phyloP scores from a whole-genome alignment of 2,888 invertebrate species.

The Caenorhabditis zanzibari region DNA sequence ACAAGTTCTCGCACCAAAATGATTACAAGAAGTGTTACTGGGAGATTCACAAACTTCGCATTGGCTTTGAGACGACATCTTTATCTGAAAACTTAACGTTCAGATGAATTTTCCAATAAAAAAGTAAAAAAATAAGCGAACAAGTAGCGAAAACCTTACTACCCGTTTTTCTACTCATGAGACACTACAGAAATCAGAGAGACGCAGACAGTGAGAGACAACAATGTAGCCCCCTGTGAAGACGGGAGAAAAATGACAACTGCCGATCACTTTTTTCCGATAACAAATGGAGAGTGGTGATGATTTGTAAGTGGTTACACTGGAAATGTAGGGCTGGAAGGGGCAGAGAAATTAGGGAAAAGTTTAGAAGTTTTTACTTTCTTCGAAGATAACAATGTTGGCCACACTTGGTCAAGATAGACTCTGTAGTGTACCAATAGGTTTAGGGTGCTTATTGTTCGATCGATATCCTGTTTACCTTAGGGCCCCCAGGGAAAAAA shows the following conservation, averaged over 20 bases:
- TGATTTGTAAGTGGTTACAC: too few relatives aligned
- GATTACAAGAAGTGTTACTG: conserved; percentile 43
- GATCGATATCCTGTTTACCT: too few relatives aligned
- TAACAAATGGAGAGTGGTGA: too few relatives aligned
- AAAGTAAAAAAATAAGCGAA: conserved; percentile 1
- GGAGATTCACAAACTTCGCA: conserved; percentile 52
- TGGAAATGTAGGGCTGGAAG: too few relatives aligned
- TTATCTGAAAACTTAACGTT: neutral
- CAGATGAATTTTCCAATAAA: neutral
- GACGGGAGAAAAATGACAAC: neutral
- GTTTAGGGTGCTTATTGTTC: too few relatives aligned
- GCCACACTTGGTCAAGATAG: too few relatives aligned
- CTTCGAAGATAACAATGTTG: too few relatives aligned
- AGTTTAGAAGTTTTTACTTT: too few relatives aligned
- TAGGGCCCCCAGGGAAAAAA: too few relatives aligned
- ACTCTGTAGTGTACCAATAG: too few relatives aligned
- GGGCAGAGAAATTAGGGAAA: too few relatives aligned
- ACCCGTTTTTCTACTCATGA: neutral
- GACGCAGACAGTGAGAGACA: conserved; percentile 28
- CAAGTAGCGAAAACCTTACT: neutral
- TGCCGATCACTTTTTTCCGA: too few relatives aligned
- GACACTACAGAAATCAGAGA: neutral
- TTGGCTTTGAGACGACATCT: conserved; percentile 4
- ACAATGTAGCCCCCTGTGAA: conserved; percentile 16
- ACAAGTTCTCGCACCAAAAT: conserved; percentile 60